Evolutionary conservation across 2,797 vertebrate species (phyloP), one percentile per base, ranked within the genome.

Genomic region (Ceyx erithaca): DNA sequence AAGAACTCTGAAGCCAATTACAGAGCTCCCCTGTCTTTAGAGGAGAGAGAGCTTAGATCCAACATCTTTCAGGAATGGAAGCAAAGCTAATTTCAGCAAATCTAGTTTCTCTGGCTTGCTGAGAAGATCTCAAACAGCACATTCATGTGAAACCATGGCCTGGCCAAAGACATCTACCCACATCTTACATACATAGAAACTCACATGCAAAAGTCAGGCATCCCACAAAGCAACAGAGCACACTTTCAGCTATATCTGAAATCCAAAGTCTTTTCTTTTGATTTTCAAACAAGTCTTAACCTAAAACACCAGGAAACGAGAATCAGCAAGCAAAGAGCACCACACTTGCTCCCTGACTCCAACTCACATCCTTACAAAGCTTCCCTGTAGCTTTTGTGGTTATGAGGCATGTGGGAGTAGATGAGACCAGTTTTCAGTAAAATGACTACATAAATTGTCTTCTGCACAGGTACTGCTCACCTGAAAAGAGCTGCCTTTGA

Each of bases 191-290:
- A 14, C 0, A 1, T 12, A 3, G 31, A 54, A 62, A 63, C 0
- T 1, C 14, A 20, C 15, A 1, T 10, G 20, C 55, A 19, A 6
- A 55, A 62, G 8, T 46, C 81, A n/a, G 79, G 33, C 52, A 46
- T 9, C 22, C 23, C 9, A 5, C 83, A 45, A 48, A 59, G 23
- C 19, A 25, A 28, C 0, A 3, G 30, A 70, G 31, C 14, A 31
- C 1, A 1, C 31, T 37, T 5, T 0, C n/a, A 43, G 54, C 46
- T 26, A 64, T 3, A 1, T 7, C 54, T 59, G 4, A 1, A 51
- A 48, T 37, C 35, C 8, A 5, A 51, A 73, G 3, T 8, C 68
- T 85, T 33, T 40, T 64, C 45, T 67, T 54, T 16, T 23, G 4
- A 43, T 76, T 79, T 64, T 21, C 58, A 78, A 80, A 49, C 25